phyloP scores from a whole-genome alignment of 2,113 vertebrate species.

The Phylloscopus trochiloides region DNA sequence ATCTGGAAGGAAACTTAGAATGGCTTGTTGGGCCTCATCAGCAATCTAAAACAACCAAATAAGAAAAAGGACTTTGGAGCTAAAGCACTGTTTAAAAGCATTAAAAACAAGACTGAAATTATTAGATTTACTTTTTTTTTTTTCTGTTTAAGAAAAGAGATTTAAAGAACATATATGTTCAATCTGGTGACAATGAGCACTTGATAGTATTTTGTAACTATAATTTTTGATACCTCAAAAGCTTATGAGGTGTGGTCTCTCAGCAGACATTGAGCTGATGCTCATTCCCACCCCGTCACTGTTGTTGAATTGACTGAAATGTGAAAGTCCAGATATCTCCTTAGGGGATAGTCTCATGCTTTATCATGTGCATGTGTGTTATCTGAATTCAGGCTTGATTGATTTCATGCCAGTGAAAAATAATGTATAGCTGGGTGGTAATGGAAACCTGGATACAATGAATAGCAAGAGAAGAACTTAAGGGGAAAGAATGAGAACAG shows the following conservation, averaged over 20 bases:
- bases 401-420: slow-evolving; percentile 17
- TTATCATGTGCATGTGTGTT: neutral
- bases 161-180: neutral
- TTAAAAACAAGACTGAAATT: neutral
- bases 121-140: neutral
- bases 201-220: neutral
- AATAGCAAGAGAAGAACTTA: neutral
- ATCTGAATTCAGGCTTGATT: neutral
- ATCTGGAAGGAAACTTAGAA: neutral
- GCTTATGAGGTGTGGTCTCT: neutral
- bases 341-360: neutral
- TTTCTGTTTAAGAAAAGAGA: neutral
- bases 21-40: neutral
- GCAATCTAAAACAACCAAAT: neutral
- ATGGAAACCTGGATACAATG: slow-evolving; percentile 9
- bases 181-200: neutral
- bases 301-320: neutral
- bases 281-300: neutral
- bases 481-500: slow-evolving; percentile 3
- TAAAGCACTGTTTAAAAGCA: neutral
- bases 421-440: neutral
- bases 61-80: neutral
- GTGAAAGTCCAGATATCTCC: neutral
- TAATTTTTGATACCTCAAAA: neutral
- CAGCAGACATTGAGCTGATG: neutral